These are phyloP conservation scores for Picus viridis DNA, from an alignment of 2,797 vertebrate genomes.

Conservation along the genomic window DNA sequence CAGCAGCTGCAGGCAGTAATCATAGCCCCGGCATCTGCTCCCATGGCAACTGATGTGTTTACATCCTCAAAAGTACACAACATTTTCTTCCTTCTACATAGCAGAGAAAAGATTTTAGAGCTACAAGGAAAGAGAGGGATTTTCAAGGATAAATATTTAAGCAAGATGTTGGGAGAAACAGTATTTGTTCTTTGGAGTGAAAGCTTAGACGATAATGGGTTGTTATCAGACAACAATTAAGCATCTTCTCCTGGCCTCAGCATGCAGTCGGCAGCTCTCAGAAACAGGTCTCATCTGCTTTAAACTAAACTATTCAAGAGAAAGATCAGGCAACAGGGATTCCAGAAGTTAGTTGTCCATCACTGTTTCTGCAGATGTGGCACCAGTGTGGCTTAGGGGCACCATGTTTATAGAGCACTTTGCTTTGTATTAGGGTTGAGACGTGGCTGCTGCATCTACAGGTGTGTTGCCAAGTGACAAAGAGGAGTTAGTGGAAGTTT, in stretches of 20 bases:
- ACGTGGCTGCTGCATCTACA: background rate
- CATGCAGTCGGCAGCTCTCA: background rate
- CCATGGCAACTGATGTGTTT: conserved; percentile 78
- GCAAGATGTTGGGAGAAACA: background rate
- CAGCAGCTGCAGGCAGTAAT: conserved; percentile 70
- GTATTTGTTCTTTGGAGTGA: background rate
- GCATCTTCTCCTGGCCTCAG: background rate
- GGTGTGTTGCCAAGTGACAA: background rate
- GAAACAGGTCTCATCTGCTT: background rate
- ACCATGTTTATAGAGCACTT: background rate
- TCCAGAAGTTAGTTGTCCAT: background rate
- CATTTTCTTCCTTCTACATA: conserved; percentile 25
- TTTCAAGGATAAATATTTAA: conserved; percentile 25
- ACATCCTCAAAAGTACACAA: conserved; percentile 53
- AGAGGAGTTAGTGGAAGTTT: background rate
- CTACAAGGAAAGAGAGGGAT: background rate
- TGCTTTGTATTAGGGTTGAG: background rate
- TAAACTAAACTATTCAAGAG: background rate
- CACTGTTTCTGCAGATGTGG: background rate
- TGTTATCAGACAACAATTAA: background rate
- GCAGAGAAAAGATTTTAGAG: background rate
- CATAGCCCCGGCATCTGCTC: conserved; percentile 45
- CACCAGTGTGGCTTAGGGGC: background rate
- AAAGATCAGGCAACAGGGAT: background rate
- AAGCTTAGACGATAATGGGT: background rate